Percentiles rank a stretch among this genome's conserved stretches.
Evolutionary conservation across 2,797 vertebrate genomes (phyloP).

Genomic region (Phrynocephalus guinanensis): DNA sequence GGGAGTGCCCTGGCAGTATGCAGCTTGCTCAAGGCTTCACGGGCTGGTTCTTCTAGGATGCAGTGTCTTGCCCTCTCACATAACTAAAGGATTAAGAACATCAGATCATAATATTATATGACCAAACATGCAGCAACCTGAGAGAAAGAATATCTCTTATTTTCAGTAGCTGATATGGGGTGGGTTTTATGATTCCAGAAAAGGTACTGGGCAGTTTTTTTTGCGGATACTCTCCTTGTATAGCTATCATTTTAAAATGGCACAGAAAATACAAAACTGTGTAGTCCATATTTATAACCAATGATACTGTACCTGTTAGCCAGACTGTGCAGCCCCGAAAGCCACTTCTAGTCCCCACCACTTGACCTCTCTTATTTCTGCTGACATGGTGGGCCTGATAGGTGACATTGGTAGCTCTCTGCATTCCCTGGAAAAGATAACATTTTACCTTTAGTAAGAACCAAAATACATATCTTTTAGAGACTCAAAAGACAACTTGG

Average conservation of each 20-base stretch:
- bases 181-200: not conserved
- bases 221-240: not conserved
- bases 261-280: not conserved
- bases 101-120: not conserved
- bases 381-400: constrained; percentile 99
- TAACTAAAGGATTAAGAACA: not conserved
- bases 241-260: not conserved
- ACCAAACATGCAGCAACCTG: not conserved
- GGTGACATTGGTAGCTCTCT: constrained; percentile 97
- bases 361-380: constrained; percentile 96
- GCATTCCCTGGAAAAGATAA: constrained; percentile 86
- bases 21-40: too few relatives aligned
- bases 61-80: not conserved
- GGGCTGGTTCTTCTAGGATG: too few relatives aligned
- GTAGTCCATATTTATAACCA: too few relatives aligned
- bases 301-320: constrained; percentile 88
- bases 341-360: constrained; percentile 95
- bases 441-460: not conserved
- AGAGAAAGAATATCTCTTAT: constrained; percentile 15
- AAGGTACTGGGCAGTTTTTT: not conserved
- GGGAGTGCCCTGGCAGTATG: too few relatives aligned
- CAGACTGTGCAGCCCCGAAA: constrained; percentile 98
- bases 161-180: not conserved
- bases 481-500: too few relatives aligned
- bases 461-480: not conserved